Conservation (phyloP, 2,888 invertebrate species). For the Megalurothrips usitatus region DNA sequence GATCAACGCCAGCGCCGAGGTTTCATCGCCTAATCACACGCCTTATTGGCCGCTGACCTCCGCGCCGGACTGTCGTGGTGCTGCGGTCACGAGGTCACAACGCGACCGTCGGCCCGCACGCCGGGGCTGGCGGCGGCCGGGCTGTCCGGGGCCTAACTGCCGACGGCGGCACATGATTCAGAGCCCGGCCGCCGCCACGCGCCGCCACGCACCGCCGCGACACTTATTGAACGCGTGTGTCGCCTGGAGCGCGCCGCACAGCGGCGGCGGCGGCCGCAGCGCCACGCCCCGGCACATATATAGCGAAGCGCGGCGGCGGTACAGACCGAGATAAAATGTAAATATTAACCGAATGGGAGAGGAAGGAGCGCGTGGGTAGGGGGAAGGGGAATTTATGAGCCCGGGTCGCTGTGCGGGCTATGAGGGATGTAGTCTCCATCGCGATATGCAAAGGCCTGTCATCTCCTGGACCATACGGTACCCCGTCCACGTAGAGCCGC, state of each 20-base stretch:
- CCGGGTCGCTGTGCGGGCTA: neutral
- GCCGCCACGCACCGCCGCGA: neutral
- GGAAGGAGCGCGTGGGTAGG: neutral
- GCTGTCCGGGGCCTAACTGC: no score
- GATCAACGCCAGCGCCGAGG: no score
- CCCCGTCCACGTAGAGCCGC: no score
- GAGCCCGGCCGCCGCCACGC: neutral
- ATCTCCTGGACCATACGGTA: neutral
- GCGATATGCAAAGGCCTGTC: slow-evolving; percentile 6
- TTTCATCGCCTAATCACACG: no score
- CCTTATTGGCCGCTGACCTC: no score
- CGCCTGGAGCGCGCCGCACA: neutral
- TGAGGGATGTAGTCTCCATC: slow-evolving; percentile 9
- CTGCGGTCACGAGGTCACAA: no score
- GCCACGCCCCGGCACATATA: neutral
- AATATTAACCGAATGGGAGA: neutral
- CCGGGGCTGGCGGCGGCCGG: no score
- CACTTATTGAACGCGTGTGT: slow-evolving; percentile 5
- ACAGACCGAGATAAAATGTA: neutral
- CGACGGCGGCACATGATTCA: neutral
- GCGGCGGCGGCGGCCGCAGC: neutral
- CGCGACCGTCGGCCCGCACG: no score
- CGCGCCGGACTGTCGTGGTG: no score
- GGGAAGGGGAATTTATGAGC: neutral
- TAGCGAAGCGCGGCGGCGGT: neutral